A percentile compares a stretch with the other conserved stretches of the same genome.
Evolutionary conservation across 1,140 invertebrate genomes (phyloP).

Genomic region (Teleopsis dalmanni): DNA sequence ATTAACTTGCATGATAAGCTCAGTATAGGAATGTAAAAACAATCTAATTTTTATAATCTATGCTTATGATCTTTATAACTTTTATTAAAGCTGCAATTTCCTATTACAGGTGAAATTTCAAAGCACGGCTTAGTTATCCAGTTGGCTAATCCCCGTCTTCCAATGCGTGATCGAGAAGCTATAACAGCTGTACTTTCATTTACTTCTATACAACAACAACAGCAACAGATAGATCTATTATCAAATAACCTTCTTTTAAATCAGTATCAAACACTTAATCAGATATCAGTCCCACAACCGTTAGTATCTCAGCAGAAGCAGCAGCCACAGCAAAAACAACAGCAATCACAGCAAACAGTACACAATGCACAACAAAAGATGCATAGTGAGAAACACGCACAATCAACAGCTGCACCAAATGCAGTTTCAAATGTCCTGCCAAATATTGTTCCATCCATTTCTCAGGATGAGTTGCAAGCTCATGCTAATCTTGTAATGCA

Average conservation of each 20-base stretch:
- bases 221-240: slow-evolving; percentile 33
- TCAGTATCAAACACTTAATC: slow-evolving; percentile 37
- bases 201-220: slow-evolving; percentile 39
- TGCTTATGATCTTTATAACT: too few species aligned
- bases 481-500: slow-evolving; percentile 40
- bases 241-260: slow-evolving; percentile 37
- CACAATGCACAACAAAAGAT: slow-evolving; percentile 13
- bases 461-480: slow-evolving; percentile 36
- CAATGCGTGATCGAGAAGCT: slow-evolving; percentile 34
- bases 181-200: slow-evolving; percentile 39
- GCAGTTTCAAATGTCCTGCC: too few species aligned
- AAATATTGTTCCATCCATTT: slow-evolving; percentile 18
- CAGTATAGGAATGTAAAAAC: too few species aligned
- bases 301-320: slow-evolving; percentile 26
- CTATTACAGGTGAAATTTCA: slow-evolving; percentile 31
- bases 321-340: slow-evolving; percentile 21
- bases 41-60: too few species aligned
- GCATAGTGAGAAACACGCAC: too few species aligned
- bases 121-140: slow-evolving; percentile 37
- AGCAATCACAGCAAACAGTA: slow-evolving; percentile 6
- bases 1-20: too few species aligned
- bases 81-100: too few species aligned
- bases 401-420: too few species aligned
- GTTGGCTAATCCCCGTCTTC: slow-evolving; percentile 33
- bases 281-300: slow-evolving; percentile 34